Evolutionary conservation across 1,140 invertebrate genomes (phyloP), one percentile per base, ranked within the genome.

Genomic region (Lysiphlebus fabarum): DNA sequence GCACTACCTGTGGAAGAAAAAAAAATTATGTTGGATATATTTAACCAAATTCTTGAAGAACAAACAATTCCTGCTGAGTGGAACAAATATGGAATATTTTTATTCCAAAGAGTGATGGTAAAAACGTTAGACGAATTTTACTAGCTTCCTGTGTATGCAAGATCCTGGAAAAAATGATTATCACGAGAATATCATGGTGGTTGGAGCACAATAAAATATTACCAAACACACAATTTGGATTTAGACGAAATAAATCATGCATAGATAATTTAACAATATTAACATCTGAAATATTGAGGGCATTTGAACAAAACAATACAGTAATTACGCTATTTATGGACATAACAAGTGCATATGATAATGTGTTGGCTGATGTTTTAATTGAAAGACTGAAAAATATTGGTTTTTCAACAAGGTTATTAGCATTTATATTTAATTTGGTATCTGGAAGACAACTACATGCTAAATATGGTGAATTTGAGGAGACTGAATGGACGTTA

Each of bases 401-500:
- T 9, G 56, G 59, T 14, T 17, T 58, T 33, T 50, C 64, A 1
- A 53, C 26, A 6, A 51, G 8, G 8, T 6, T 56, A 6, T 9
- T 33, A 4, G 34, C 11, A 14, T 54, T 58, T 14, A 45, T 64
- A n/a, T 40, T 34, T 11, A 40, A 56, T 14, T 12, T 64, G 12
- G n/a, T 56, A 38, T 47, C 10, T n/a, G 17, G 40, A 40, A 61
- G 47, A 50, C 5, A 41, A 9, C 65, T 63, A 65, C 63, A 67
- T 72, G 64, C 70, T 68, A 69, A 67, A 70, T 62, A 68, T 68
- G 63, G 65, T 62, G 65, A 62, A 66, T 56, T 67, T 67, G 68
- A 67, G 59, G 67, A 71, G 69, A 66, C 72, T 68, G 72, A 70
- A 61, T 69, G 71, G 70, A 33, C 56, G 43, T 45, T 49, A 61